phyloP scores from a whole-genome alignment of 2,113 vertebrate genomes.

The Gadus chalcogrammus region DNA sequence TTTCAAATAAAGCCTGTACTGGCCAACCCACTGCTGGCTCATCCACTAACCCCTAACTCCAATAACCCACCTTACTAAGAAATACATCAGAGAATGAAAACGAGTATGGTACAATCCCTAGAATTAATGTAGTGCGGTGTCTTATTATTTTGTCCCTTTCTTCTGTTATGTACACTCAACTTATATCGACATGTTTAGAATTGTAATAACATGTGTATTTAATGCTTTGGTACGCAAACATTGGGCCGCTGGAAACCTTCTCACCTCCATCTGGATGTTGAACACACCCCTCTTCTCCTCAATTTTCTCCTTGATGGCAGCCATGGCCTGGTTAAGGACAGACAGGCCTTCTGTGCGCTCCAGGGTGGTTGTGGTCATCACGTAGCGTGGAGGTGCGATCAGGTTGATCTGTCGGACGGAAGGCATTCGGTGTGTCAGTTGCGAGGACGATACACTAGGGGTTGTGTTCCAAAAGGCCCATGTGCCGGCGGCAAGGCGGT shows the following conservation, averaged over 20 bases:
- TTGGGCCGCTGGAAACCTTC: background rate
- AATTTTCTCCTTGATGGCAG: conserved; percentile 97
- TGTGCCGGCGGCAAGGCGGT: background rate
- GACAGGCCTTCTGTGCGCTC: conserved; percentile 97
- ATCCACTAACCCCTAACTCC: no score
- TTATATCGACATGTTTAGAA: no score
- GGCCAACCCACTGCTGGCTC: no score
- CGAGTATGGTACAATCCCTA: no score
- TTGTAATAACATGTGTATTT: background rate
- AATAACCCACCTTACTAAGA: no score
- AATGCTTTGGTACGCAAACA: background rate
- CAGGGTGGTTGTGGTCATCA: conserved; percentile 97
- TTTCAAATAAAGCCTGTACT: no score
- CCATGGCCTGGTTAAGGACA: conserved; percentile 96
- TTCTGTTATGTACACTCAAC: no score
- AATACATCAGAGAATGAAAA: no score
- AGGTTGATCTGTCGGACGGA: conserved; percentile 84
- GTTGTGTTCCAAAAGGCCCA: background rate
- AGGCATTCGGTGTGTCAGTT: background rate
- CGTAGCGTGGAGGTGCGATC: conserved; percentile 96
- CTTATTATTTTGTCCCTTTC: no score
- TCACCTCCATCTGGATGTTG: conserved; percentile 97
- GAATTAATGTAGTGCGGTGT: no score
- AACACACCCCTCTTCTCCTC: conserved; percentile 98
- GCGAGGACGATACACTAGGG: background rate